Evolutionary conservation across 1,140 invertebrate species (phyloP).

Genomic region (Cotesia typhae): DNA sequence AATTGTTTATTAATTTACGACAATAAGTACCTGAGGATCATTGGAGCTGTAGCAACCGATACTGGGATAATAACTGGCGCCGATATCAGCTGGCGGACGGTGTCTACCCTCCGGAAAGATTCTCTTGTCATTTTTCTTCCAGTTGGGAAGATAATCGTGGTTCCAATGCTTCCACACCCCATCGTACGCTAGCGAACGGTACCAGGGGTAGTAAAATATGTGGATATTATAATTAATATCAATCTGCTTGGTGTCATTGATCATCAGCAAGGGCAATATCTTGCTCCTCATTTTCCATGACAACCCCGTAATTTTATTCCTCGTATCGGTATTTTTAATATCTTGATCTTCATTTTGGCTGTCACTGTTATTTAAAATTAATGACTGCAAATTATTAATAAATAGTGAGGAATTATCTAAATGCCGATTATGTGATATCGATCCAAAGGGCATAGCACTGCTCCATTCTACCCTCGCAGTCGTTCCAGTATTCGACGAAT

Average conservation of each 20-base stretch:
- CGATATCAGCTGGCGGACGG: conserved; percentile 62
- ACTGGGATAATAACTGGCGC: conserved; percentile 64
- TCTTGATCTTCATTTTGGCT: conserved; percentile 47
- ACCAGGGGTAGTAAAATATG: conserved; percentile 68
- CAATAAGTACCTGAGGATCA: conserved; percentile 55
- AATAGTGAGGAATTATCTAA: not conserved
- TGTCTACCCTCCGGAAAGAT: conserved; percentile 62
- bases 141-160: conserved; percentile 62
- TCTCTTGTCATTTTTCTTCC: conserved; percentile 62
- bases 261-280: conserved; percentile 47
- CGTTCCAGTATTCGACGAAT: conserved; percentile 42
- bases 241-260: conserved; percentile 38
- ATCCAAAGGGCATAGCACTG: conserved; percentile 41
- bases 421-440: conserved; percentile 13
- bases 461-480: conserved; percentile 55
- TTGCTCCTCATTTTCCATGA: conserved; percentile 53
- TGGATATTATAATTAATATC: conserved; percentile 64
- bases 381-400: not conserved
- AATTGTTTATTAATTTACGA: not conserved
- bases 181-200: conserved; percentile 60
- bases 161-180: conserved; percentile 65
- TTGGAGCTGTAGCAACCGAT: conserved; percentile 66
- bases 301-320: conserved; percentile 48
- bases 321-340: conserved; percentile 48
- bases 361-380: conserved; percentile 24